phyloP scores from a whole-genome alignment of 2,888 invertebrate species.

The Spialia ferax region DNA sequence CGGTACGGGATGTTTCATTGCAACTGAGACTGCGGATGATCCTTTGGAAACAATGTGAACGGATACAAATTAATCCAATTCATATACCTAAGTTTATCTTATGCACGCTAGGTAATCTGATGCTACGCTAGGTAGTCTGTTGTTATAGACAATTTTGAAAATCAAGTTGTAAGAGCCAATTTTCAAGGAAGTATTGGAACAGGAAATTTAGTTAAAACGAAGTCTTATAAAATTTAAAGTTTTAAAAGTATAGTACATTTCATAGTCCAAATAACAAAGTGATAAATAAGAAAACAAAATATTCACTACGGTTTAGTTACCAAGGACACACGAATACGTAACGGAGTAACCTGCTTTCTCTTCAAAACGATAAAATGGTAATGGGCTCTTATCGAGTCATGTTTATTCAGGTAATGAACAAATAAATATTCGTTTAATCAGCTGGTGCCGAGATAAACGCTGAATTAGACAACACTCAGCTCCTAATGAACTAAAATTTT shows the following conservation, averaged over 20 bases:
- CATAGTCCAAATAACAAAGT: neutral
- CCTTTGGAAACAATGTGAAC: constrained; percentile 4
- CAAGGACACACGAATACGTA: constrained; percentile 36
- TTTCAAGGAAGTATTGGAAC: too few species aligned
- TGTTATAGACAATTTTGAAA: neutral
- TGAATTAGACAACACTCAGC: constrained; percentile 26
- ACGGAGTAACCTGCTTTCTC: constrained; percentile 36
- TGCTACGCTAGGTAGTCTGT: too few species aligned
- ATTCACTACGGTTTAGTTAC: neutral
- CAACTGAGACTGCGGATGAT: constrained; percentile 14
- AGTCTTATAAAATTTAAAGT: too few species aligned
- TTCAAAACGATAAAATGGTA: constrained; percentile 38
- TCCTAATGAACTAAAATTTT: constrained; percentile 18
- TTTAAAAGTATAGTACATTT: too few species aligned
- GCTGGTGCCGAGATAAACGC: constrained; percentile 27
- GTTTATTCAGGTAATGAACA: constrained; percentile 39
- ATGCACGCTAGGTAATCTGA: too few species aligned
- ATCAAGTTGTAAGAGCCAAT: neutral
- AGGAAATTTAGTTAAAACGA: too few species aligned
- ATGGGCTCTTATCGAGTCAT: constrained; percentile 26
- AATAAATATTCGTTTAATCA: constrained; percentile 38
- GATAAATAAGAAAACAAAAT: constrained; percentile 12
- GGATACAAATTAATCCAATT: constrained; percentile 6
- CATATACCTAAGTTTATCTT: neutral
- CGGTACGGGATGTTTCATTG: constrained; percentile 40